A percentile compares a stretch with the other conserved stretches of the same genome.
Evolutionary conservation across 2,888 invertebrate species (phyloP).

Genomic region (Ichneumoninae sp.): DNA sequence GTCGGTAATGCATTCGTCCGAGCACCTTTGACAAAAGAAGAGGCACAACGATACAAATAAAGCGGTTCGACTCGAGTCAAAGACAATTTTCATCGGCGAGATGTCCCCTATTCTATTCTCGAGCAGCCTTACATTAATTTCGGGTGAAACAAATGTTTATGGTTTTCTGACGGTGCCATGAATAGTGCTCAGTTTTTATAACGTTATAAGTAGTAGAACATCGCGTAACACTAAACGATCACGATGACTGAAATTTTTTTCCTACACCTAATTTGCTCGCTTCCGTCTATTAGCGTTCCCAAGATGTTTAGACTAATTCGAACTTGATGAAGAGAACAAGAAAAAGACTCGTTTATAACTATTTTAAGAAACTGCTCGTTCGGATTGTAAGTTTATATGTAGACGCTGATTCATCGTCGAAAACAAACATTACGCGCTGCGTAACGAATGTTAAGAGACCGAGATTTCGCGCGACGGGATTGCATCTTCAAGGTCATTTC

Average conservation of each 20-base stretch:
- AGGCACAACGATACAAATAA: slow-evolving; percentile 47
- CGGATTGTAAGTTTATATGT: background rate
- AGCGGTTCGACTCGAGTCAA: slow-evolving; percentile 47
- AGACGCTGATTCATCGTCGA: slow-evolving; percentile 71
- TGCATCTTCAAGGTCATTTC: slow-evolving; percentile 22
- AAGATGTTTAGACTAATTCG: background rate
- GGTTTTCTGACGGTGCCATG: background rate
- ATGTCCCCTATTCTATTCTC: background rate
- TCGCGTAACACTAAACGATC: background rate
- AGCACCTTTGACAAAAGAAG: slow-evolving; percentile 30
- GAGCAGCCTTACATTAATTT: background rate
- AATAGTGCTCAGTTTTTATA: background rate
- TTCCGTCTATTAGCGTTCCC: background rate
- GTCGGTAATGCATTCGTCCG: slow-evolving; percentile 37
- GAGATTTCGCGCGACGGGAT: slow-evolving; percentile 13
- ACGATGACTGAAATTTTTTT: background rate
- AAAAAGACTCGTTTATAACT: background rate
- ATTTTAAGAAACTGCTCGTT: background rate
- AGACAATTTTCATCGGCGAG: background rate
- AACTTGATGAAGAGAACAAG: background rate
- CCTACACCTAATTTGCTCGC: background rate
- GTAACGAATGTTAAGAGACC: slow-evolving; percentile 9
- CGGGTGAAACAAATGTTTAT: slow-evolving; percentile 49
- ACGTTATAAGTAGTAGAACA: background rate
- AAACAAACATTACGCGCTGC: slow-evolving; percentile 70